These are phyloP conservation scores for Trinectes maculatus DNA, from an alignment of 2,113 vertebrate genomes.

Conservation along the genomic window DNA sequence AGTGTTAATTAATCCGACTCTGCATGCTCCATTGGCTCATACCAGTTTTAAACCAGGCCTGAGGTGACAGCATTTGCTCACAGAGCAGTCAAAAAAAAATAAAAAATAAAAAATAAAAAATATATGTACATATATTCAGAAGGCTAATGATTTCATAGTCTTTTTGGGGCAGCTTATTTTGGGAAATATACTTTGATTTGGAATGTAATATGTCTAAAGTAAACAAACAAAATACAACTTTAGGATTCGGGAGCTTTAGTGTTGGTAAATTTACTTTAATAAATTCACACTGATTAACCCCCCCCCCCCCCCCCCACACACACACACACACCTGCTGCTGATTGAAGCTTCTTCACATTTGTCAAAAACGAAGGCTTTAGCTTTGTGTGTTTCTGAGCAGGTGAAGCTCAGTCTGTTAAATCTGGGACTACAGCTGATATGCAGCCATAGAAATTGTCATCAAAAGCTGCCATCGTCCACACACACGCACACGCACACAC, in stretches of 20 bases:
- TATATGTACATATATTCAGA: background rate
- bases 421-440: slow-evolving; percentile 26
- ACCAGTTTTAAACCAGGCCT: slow-evolving; percentile 23
- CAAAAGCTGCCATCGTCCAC: slow-evolving; percentile 53
- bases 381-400: slow-evolving; percentile 21
- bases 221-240: too few species aligned
- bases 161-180: background rate
- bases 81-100: background rate
- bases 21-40: slow-evolving; percentile 26
- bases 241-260: too few species aligned
- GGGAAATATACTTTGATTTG: too few species aligned
- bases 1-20: slow-evolving; percentile 48
- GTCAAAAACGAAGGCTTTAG: too few species aligned
- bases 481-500: too few species aligned
- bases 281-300: too few species aligned
- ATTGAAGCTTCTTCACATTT: background rate
- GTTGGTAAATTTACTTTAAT: too few species aligned
- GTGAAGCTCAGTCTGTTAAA: slow-evolving; percentile 19
- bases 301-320: too few species aligned
- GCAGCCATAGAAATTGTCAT: slow-evolving; percentile 53
- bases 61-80: slow-evolving; percentile 7
- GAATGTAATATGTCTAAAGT: too few species aligned
- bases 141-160: slow-evolving; percentile 1
- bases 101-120: too few species aligned
- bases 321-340: background rate